Evolutionary conservation across 2,113 vertebrate genomes (phyloP).

Genomic region (Cololabis saira): DNA sequence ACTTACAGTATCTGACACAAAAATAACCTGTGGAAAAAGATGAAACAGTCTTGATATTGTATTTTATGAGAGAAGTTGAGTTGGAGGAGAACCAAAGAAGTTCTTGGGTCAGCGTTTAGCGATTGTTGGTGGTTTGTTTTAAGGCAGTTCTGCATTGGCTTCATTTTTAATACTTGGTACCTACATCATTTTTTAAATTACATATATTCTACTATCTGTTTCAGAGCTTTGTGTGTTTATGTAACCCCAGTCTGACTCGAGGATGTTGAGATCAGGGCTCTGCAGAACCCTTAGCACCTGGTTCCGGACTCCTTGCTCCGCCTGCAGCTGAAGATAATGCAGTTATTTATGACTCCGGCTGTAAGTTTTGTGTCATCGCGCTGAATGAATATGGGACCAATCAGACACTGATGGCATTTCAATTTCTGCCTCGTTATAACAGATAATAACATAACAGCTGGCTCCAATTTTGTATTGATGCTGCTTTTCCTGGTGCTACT

Average conservation of each 20-base stretch:
- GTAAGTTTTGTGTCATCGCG: conserved; percentile 7
- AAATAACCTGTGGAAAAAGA: background rate
- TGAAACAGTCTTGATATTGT: background rate
- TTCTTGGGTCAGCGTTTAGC: background rate
- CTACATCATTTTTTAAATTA: background rate
- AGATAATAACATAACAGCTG: conserved; percentile 19
- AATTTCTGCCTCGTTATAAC: conserved; percentile 13
- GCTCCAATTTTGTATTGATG: conserved; percentile 6
- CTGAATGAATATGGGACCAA: conserved; percentile 7
- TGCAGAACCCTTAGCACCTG: conserved; percentile 18
- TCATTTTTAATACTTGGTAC: background rate
- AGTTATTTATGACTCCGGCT: conserved; percentile 20
- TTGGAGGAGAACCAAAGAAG: background rate
- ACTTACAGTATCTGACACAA: background rate
- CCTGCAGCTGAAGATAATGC: conserved; percentile 11
- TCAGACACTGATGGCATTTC: conserved; percentile 11
- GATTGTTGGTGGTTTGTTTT: background rate
- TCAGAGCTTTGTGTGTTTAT: conserved; percentile 6
- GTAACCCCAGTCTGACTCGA: conserved; percentile 15
- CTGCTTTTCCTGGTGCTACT: background rate
- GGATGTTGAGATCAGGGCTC: conserved; percentile 18
- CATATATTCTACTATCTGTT: background rate
- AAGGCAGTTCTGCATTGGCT: conserved; percentile 1
- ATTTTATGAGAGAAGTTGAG: background rate
- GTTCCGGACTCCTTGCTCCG: conserved; percentile 16